Conservation (phyloP, 1,140 invertebrate genomes). For the Bacillus rossius region DNA sequence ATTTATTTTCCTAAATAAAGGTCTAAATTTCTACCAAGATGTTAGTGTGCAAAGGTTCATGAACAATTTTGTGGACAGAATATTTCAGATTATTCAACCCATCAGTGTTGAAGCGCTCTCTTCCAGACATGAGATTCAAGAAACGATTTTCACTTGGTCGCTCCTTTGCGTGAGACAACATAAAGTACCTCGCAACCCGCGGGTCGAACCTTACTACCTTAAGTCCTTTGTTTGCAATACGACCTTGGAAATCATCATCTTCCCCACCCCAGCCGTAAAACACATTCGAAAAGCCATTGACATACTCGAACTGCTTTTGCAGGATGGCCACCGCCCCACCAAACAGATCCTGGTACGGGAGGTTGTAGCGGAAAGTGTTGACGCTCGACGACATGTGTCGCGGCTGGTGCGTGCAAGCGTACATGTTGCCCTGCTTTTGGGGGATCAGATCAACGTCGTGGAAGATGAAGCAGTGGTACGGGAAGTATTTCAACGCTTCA, state of each 20-base stretch:
- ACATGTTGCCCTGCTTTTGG: slow-evolving; percentile 82
- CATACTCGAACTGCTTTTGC: slow-evolving; percentile 60
- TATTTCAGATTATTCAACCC: slow-evolving; percentile 66
- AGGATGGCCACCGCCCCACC: slow-evolving; percentile 71
- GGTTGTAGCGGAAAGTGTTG: slow-evolving; percentile 79
- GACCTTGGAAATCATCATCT: slow-evolving; percentile 81
- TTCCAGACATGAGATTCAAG: slow-evolving; percentile 50
- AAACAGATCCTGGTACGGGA: slow-evolving; percentile 67
- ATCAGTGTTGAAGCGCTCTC: slow-evolving; percentile 53
- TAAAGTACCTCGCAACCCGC: slow-evolving; percentile 65
- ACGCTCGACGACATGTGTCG: slow-evolving; percentile 90
- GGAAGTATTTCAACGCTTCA: slow-evolving; percentile 59
- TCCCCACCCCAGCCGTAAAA: slow-evolving; percentile 88
- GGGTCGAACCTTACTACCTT: slow-evolving; percentile 65
- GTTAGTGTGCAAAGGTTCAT: slow-evolving; percentile 52
- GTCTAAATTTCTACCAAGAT: slow-evolving; percentile 37
- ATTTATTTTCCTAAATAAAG: too few relatives aligned
- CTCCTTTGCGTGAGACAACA: slow-evolving; percentile 58
- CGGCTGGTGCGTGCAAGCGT: slow-evolving; percentile 81
- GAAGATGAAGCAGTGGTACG: slow-evolving; percentile 85
- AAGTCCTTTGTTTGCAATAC: slow-evolving; percentile 48
- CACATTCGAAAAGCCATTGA: slow-evolving; percentile 91
- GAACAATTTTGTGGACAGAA: slow-evolving; percentile 47
- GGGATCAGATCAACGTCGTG: slow-evolving; percentile 95
- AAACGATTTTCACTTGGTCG: slow-evolving; percentile 52